Conservation (phyloP, 2,888 invertebrate species). For the Ennomos fuscantarius region DNA sequence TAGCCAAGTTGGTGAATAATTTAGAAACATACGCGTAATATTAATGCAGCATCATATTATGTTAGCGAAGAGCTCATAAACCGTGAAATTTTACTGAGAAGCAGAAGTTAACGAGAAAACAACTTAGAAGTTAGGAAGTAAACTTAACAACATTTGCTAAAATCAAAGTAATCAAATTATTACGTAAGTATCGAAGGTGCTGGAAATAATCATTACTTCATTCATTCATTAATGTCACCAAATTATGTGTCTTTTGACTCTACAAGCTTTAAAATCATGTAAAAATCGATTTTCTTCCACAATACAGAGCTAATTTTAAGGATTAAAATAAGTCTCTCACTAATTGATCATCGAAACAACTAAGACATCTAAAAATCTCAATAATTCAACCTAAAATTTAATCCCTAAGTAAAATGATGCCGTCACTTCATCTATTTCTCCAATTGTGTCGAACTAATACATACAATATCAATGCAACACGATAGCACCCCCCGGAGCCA, state of each 20-base stretch:
- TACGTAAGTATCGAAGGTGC: conserved; percentile 6
- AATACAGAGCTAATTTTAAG: too few species aligned
- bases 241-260: too few species aligned
- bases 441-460: conserved; percentile 6
- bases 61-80: conserved; percentile 10
- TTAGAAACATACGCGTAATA: conserved; percentile 6
- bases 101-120: conserved; percentile 23
- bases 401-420: too few species aligned
- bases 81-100: conserved; percentile 17
- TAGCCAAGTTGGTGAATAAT: conserved; percentile 11
- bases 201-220: conserved; percentile 20
- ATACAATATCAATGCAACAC: conserved; percentile 7
- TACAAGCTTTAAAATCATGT: too few species aligned
- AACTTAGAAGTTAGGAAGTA: conserved; percentile 11
- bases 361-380: too few species aligned
- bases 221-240: too few species aligned
- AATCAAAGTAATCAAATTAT: conserved; percentile 30
- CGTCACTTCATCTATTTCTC: not conserved
- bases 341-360: too few species aligned
- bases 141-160: conserved; percentile 19
- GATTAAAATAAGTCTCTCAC: too few species aligned
- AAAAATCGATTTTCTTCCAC: too few species aligned
- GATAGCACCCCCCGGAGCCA: conserved; percentile 5
- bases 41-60: conserved; percentile 8
- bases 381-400: too few species aligned